Evolutionary conservation across 1,140 invertebrate genomes (phyloP), one percentile per base, ranked within the genome.

Genomic region (Philotrypesis tridentata): DNA sequence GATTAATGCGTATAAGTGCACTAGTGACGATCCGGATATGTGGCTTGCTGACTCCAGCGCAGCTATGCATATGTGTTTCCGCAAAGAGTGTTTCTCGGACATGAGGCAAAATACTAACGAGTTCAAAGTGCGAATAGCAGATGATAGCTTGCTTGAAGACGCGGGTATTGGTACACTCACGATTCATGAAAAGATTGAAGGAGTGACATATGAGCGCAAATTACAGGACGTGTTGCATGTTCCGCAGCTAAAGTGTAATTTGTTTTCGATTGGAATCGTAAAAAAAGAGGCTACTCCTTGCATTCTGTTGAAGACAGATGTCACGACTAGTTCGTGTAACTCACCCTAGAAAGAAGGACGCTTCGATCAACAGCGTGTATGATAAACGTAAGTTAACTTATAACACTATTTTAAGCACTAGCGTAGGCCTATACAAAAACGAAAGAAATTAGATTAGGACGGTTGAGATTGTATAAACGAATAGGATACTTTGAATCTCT

Each of bases 221-320:
- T 27, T 82, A 37, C 60, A 37, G 40, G 63, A 82, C 40, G 82
- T 82, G 4, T 60, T 78, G 21, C 73, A 72, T 31, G 65, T 82
- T 21, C 82, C 77, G 6, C 70, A 68, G 17, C 67, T 83, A 23
- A 75, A 67, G 17, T 61, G 71, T 29, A 83, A 83, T 68, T 70
- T 79, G 61, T 63, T 83, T n/a, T 83, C 82, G 67, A 37, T 83
- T 14, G 77, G 76, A 74, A 40, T 70, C 23, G 67, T 80, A 60
- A 75, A 61, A 9, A 80, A n/a, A 73, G 61, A n/a, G 48, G 60
- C 17, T 80, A 72, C 12, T 70, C 48, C 21, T 72, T 60, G 63
- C 48, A 68, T 29, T 76, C 27, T 31, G 5, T 17, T 43, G n/a
- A n/a, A 40, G 21, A 72, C 55, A 37, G 63, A 12, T 65, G 72